Base-by-base conservation (phyloP, 2,888 invertebrate species). In the Megamerina dolium region DNA sequence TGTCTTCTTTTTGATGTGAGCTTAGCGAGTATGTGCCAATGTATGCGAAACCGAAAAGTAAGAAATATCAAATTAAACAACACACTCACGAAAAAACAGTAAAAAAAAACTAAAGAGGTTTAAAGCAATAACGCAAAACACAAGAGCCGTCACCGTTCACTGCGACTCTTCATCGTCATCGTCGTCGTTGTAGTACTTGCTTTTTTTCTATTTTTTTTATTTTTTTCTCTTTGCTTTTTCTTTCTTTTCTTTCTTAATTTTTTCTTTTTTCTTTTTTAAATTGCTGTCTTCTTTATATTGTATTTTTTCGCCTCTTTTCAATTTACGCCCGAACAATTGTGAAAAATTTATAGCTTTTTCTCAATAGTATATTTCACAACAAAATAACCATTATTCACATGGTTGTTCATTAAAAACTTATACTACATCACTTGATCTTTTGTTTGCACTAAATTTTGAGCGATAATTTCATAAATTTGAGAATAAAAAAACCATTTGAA, bases 401-500 rank as follows among this genome's bases (percentile, higher is more conserved):
- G 34, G 21, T 2, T 21, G 29, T 38, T 37, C 19, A 45, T 34
- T 26, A n/a, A 23, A 37, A 30, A 37, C 21, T 14, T 40, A n/a
- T 17, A 35, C 12, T 35, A 30, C n/a, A 14, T 20, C 16, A 30
- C 30, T 45, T 41, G 33, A 41, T 17, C 34, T 41, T 29, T 13
- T 14, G 6, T 37, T 41, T 45, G 23, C 33, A 37, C 29, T 30
- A 29, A 4, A 42, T 44, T 40, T 45, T 21, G 12, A 31, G 16
- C 17, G 31, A 16, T 21, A 45, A 46, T 31, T 35, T 13, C 12
- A 3, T 18, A 10, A 37, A 39, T 48, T 47, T 40, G 19, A 17
- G 14, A 14, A 23, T 19, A 20, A 41, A 45, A 52, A 50, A 43
- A 14, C 33, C 26, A 29, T 45, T 49, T 47, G 10, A 40, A 40